These are phyloP conservation scores for Ibidorhyncha struthersii DNA, from an alignment of 2,113 vertebrate genomes.

Conservation along the genomic window DNA sequence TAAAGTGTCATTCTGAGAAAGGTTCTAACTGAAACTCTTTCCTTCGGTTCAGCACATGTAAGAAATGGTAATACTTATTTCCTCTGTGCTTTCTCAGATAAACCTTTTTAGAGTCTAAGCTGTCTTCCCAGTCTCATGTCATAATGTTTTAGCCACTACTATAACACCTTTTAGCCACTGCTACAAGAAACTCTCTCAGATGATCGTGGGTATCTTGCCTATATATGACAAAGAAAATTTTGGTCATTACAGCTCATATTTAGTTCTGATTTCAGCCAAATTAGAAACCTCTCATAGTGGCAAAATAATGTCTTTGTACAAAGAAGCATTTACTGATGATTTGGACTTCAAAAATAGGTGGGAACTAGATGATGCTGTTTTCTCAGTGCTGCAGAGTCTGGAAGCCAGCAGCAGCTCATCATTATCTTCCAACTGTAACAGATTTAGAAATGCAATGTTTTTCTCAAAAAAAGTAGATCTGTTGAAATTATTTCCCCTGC, in stretches of 20 bases:
- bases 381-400: background rate
- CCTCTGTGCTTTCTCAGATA: background rate
- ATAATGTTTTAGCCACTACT: background rate
- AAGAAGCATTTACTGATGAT: background rate
- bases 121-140: background rate
- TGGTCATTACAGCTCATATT: background rate
- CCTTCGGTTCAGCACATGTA: background rate
- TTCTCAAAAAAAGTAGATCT: background rate
- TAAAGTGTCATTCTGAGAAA: background rate
- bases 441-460: background rate
- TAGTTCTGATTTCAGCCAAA: background rate
- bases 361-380: background rate
- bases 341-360: background rate
- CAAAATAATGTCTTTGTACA: background rate
- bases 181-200: background rate
- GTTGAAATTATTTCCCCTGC: background rate
- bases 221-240: background rate
- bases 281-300: background rate
- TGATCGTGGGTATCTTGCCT: background rate
- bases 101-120: background rate
- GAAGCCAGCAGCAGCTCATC: background rate
- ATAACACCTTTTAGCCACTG: background rate
- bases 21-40: background rate
- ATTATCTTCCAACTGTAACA: background rate
- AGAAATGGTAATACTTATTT: background rate